phyloP scores from a whole-genome alignment of 2,113 vertebrate genomes.

The Agelaius tricolor region DNA sequence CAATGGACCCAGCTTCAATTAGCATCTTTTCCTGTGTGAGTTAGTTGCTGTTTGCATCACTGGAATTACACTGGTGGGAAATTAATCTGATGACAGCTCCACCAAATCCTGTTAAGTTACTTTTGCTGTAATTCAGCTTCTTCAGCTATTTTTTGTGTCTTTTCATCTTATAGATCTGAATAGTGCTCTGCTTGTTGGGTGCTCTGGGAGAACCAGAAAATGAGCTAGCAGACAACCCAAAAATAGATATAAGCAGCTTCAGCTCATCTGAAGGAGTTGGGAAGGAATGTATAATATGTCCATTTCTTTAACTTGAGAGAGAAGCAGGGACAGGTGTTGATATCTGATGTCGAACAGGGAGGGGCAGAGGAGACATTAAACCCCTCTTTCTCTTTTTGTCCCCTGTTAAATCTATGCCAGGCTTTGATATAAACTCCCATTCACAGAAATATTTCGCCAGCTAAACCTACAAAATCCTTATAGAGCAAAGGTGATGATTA shows the following conservation, averaged over 20 bases:
- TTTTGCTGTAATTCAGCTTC: background rate
- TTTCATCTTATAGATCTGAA: background rate
- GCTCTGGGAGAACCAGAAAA: background rate
- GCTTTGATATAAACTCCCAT: background rate
- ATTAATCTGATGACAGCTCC: background rate
- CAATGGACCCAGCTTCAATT: background rate
- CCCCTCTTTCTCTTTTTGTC: background rate
- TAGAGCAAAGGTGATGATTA: background rate
- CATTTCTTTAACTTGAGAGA: background rate
- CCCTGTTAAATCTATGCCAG: background rate
- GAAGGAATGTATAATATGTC: background rate
- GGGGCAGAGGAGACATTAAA: background rate
- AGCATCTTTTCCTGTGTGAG: background rate
- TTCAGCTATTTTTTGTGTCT: background rate
- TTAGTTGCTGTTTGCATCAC: background rate
- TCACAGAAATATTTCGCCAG: background rate
- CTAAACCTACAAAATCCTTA: background rate
- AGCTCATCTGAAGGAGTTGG: background rate
- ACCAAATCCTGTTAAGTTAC: background rate
- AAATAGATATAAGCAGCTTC: background rate
- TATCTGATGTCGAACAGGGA: background rate
- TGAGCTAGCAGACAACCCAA: background rate
- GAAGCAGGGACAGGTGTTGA: background rate
- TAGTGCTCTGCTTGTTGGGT: background rate
- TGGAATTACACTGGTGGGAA: background rate